Percentiles rank a stretch among this genome's conserved stretches.
Conservation (phyloP, 2,888 invertebrate genomes). For the Rhingia campestris region DNA sequence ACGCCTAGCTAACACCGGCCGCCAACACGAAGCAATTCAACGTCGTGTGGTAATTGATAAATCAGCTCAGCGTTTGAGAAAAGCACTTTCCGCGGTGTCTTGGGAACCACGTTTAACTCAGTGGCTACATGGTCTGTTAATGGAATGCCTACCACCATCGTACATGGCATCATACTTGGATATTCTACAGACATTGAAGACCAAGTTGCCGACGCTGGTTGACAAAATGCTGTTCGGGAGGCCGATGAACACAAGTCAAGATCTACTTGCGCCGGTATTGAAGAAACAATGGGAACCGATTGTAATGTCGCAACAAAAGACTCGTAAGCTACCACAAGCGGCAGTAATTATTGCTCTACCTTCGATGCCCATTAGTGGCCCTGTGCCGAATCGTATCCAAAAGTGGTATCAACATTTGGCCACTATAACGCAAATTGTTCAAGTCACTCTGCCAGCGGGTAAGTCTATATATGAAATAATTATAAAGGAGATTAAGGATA, state of each 20-base stretch:
- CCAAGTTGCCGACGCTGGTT: constrained; percentile 88
- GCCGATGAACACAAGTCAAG: constrained; percentile 84
- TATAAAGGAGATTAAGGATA: neutral
- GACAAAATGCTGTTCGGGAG: constrained; percentile 88
- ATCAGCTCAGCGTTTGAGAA: constrained; percentile 87
- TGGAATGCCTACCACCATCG: constrained; percentile 87
- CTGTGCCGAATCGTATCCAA: constrained; percentile 84
- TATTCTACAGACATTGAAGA: constrained; percentile 88
- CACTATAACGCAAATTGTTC: constrained; percentile 87
- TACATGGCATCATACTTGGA: constrained; percentile 90
- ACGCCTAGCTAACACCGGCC: constrained; percentile 85
- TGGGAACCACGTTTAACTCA: constrained; percentile 90
- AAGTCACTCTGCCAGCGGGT: constrained; percentile 80
- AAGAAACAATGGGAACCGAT: constrained; percentile 89
- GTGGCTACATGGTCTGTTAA: constrained; percentile 89
- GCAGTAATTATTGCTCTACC: constrained; percentile 87
- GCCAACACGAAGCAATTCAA: constrained; percentile 87
- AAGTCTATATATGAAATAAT: constrained; percentile 23
- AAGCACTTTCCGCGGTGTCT: constrained; percentile 87
- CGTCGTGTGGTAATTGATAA: constrained; percentile 88
- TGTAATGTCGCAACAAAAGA: constrained; percentile 84
- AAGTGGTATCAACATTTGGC: constrained; percentile 89
- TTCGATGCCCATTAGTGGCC: constrained; percentile 83
- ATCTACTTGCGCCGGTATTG: constrained; percentile 86
- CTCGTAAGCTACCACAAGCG: constrained; percentile 87